These are phyloP conservation scores for Caenorhabditis sp. DNA, from an alignment of 2,888 invertebrate genomes.

Conservation along the genomic window DNA sequence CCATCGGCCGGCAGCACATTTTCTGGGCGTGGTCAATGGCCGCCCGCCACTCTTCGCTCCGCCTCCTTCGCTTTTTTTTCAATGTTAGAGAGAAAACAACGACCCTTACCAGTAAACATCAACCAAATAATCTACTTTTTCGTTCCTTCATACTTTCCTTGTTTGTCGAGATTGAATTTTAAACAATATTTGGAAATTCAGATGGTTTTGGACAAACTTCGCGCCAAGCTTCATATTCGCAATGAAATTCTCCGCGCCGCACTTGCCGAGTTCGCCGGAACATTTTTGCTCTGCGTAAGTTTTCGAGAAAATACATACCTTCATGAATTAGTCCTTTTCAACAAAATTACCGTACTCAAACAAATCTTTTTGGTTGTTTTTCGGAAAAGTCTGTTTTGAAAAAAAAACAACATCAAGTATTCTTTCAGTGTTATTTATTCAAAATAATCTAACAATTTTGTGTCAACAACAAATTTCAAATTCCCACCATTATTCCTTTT, in stretches of 20 bases:
- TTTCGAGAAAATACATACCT: background rate
- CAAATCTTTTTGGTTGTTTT: too few relatives aligned
- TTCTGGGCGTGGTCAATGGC: background rate
- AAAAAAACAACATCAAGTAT: too few relatives aligned
- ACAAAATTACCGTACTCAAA: too few relatives aligned
- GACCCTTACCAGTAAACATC: conserved; percentile 14
- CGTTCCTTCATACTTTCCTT: background rate
- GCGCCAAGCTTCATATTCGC: conserved; percentile 59
- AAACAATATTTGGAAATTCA: conserved; percentile 2
- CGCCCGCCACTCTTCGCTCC: background rate
- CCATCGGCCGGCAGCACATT: background rate
- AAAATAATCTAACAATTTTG: too few relatives aligned
- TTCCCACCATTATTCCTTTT: background rate
- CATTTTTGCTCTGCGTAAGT: conserved; percentile 63
- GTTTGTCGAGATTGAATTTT: background rate
- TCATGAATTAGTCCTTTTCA: too few relatives aligned
- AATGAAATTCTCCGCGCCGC: conserved; percentile 62
- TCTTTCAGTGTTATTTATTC: too few relatives aligned
- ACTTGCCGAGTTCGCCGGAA: conserved; percentile 68
- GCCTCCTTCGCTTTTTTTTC: conserved; percentile 8
- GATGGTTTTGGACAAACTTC: conserved; percentile 50
- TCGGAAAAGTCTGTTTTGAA: too few relatives aligned
- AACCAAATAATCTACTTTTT: background rate
- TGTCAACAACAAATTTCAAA: background rate
- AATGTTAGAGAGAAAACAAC: background rate